These are phyloP conservation scores for Ptychochromis oligacanthus DNA, from an alignment of 2,113 vertebrate genomes.

Conservation along the genomic window DNA sequence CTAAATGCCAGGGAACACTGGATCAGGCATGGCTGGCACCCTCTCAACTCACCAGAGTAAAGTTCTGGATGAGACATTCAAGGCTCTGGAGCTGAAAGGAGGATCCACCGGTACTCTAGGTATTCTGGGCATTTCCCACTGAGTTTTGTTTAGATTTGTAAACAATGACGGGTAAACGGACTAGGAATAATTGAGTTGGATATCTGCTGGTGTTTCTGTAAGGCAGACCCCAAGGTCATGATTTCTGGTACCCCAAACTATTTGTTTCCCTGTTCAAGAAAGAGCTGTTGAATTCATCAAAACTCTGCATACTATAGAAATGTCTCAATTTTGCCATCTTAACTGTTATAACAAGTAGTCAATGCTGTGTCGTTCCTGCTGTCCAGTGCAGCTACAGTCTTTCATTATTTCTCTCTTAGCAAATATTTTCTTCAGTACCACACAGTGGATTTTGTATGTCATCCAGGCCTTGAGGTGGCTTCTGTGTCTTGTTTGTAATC, in stretches of 20 bases:
- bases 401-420: not conserved
- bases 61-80: not conserved
- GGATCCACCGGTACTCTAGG: not conserved
- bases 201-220: not conserved
- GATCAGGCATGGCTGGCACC: not conserved
- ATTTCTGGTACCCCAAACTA: not conserved
- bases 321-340: not conserved
- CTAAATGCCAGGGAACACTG: not conserved
- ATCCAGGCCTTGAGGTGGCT: not conserved
- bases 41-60: rapidly evolving
- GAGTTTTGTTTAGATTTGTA: not conserved
- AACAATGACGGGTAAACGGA: not conserved
- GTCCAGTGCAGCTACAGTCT: not conserved
- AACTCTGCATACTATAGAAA: not conserved
- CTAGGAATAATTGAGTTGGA: not conserved
- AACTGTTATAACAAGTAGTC: not conserved
- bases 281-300: not conserved
- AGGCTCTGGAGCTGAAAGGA: not conserved
- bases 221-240: not conserved
- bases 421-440: not conserved
- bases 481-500: slow-evolving; percentile 1
- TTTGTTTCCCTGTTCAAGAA: not conserved
- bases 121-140: not conserved
- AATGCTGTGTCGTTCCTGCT: not conserved
- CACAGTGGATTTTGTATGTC: not conserved